Evolutionary conservation across 2,113 vertebrate genomes (phyloP).

Genomic region (Myodes glareolus): DNA sequence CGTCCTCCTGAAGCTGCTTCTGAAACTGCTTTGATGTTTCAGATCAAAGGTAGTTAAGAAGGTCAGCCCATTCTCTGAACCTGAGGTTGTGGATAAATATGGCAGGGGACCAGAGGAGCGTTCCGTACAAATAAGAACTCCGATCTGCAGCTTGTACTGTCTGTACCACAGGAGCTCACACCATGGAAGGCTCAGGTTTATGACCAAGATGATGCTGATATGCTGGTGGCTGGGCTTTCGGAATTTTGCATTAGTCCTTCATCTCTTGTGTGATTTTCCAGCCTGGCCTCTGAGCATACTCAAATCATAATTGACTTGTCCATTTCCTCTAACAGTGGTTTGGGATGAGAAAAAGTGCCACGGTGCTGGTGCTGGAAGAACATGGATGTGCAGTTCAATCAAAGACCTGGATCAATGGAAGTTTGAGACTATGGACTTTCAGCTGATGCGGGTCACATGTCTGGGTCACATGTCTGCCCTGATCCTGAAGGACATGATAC

Average conservation of each 20-base stretch:
- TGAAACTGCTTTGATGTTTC: constrained; percentile 91
- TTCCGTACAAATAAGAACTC: constrained; percentile 93
- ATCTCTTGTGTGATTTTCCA: constrained; percentile 93
- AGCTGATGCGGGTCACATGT: constrained; percentile 95
- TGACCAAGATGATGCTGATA: constrained; percentile 91
- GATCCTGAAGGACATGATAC: constrained; percentile 94
- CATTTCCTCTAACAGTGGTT: constrained; percentile 94
- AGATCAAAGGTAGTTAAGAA: constrained; percentile 92
- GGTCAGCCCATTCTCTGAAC: constrained; percentile 96
- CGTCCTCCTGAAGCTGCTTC: constrained; percentile 93
- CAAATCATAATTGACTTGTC: constrained; percentile 89
- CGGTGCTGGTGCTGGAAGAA: constrained; percentile 93
- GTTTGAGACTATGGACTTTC: constrained; percentile 95
- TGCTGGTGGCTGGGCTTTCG: constrained; percentile 94
- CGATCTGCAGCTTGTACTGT: constrained; percentile 94
- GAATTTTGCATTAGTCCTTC: constrained; percentile 94
- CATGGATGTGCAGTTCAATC: constrained; percentile 86
- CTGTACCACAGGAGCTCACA: constrained; percentile 94
- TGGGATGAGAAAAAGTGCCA: constrained; percentile 96
- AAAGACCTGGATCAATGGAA: constrained; percentile 94
- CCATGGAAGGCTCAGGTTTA: constrained; percentile 95
- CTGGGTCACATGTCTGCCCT: constrained; percentile 95
- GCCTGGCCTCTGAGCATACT: constrained; percentile 93
- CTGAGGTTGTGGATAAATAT: constrained; percentile 95
- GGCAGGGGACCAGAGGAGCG: constrained; percentile 96